Evolutionary conservation across 2,797 vertebrate genomes (phyloP), one percentile per base, ranked within the genome.

Genomic region (Ficedula albicollis): DNA sequence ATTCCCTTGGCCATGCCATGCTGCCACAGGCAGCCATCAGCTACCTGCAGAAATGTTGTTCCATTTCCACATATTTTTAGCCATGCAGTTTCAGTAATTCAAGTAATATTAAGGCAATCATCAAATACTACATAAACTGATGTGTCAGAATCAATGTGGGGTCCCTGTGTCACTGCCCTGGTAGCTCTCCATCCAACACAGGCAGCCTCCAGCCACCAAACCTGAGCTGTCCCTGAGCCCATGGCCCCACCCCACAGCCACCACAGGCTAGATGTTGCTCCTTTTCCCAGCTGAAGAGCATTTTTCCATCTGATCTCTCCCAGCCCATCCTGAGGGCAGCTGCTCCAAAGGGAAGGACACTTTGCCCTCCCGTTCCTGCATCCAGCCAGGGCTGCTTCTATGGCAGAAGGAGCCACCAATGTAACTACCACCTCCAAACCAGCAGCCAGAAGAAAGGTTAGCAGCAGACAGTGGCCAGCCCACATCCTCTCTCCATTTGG

Each of bases 381-480:
- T 62, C 89, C 55, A 62, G 51, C 63, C 81, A 59, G 9, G 8
- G 21, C 13, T 83, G 21, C 69, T 69, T 41, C 76, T 55, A 10
- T 67, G 60, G 70, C 89, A 68, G 39, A 55, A 54, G 64, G 52
- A 95, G 73, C 73, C 87, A 66, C 51, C 18, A 9, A 36, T 73
- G 54, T 23, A 84, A 76, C n/a, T 67, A 3, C 48, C 30, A 30
- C 62, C 85, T 90, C 91, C 1, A 3, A 54, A 92, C n/a, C 10
- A 93, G 70, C 92, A 93, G 86, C 94, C 90, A 90, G 85, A 81
- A 89, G 67, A 39, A 67, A 92, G 91, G 80, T 8, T 60, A 87
- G 64, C 41, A 84, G 38, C 85, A 63, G 83, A 52, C 15, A 1
- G 67, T 9, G 3, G 78, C 92, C 86, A 94, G 78, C 89, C 92